phyloP scores from a whole-genome alignment of 1,140 invertebrate species.

The Lepidurus couesii region DNA sequence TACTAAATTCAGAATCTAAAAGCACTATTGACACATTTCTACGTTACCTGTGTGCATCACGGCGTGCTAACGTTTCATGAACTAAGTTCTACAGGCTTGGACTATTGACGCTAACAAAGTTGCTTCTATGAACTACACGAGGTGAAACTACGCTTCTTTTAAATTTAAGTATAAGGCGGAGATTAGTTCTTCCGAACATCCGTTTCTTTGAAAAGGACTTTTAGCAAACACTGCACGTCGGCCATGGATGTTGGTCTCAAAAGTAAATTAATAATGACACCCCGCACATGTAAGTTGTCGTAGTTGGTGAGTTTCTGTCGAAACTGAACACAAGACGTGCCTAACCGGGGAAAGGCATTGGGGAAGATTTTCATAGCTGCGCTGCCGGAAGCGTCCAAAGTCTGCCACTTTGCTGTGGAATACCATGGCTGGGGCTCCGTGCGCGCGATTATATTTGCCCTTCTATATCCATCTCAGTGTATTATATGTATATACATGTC shows the following conservation, averaged over 20 bases:
- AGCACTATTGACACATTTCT: neutral
- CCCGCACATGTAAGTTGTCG: neutral
- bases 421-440: neutral
- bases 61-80: neutral
- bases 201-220: neutral
- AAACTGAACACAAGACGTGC: neutral
- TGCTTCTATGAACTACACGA: neutral
- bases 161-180: neutral
- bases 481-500: neutral
- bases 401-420: neutral
- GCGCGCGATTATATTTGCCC: slow-evolving; percentile 17
- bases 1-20: neutral
- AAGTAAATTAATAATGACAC: neutral
- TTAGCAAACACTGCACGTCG: neutral
- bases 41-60: slow-evolving; percentile 11
- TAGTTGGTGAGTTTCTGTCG: neutral
- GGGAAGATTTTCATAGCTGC: neutral
- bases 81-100: neutral
- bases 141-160: neutral
- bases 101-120: too few species aligned
- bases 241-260: neutral
- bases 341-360: neutral
- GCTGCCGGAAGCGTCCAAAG: neutral
- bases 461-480: neutral
- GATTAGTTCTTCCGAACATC: slow-evolving; percentile 1